These are phyloP conservation scores for Trachelus troglodyta DNA, from an alignment of 2,888 invertebrate species.

Conservation along the genomic window DNA sequence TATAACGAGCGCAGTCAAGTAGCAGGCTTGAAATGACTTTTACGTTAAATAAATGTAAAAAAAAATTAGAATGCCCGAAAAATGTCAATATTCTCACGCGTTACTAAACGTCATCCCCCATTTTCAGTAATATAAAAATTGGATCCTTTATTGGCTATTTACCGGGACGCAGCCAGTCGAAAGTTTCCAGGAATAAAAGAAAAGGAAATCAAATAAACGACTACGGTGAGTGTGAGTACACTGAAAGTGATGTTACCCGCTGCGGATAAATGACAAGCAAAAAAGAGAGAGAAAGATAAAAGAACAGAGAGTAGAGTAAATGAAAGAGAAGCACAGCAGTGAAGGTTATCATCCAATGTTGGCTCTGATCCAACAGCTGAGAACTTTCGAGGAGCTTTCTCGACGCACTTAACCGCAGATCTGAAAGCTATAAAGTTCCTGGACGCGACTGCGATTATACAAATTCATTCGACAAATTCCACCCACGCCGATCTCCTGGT, in stretches of 20 bases:
- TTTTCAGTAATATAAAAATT: not conserved
- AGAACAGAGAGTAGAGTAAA: not conserved
- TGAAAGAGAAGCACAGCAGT: conserved; percentile 11
- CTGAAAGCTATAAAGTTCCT: not conserved
- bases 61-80: not conserved
- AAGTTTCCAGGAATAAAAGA: not conserved
- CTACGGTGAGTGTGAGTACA: not conserved
- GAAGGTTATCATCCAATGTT: conserved; percentile 57
- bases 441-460: not conserved
- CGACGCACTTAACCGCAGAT: conserved; percentile 43
- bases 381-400: conserved; percentile 36
- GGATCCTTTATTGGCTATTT: not conserved
- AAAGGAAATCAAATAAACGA: not conserved
- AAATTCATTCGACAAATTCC: not conserved
- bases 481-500: not conserved
- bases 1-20: not conserved
- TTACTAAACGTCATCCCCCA: not conserved
- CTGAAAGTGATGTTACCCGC: not conserved
- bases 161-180: not conserved
- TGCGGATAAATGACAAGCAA: not conserved
- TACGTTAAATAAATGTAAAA: not conserved
- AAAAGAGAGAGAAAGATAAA: not conserved
- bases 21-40: not conserved
- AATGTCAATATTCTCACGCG: not conserved
- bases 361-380: conserved; percentile 51